phyloP scores from a whole-genome alignment of 2,888 invertebrate genomes.

The Drosophila falleni region DNA sequence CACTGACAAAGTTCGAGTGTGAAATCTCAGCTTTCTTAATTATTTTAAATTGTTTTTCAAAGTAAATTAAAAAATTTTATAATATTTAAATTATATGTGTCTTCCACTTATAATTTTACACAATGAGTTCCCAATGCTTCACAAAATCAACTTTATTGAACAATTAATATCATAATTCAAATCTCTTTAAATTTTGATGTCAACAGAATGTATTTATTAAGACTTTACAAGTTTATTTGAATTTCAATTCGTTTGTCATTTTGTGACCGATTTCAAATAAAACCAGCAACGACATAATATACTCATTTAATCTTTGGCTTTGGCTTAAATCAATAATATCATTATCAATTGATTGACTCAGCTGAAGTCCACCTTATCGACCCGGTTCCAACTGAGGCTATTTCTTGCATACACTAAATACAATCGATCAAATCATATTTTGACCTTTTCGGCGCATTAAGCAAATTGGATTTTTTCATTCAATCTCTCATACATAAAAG shows the following conservation, averaged over 20 bases:
- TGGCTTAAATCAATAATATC: conserved; percentile 6
- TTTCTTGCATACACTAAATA: conserved; percentile 11
- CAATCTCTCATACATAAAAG: conserved; percentile 48
- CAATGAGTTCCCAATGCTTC: too few relatives aligned
- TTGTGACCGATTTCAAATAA: conserved; percentile 6
- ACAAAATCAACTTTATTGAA: too few relatives aligned
- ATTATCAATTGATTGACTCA: conserved; percentile 26
- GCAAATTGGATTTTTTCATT: conserved; percentile 47
- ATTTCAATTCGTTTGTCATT: not conserved
- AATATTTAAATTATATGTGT: too few relatives aligned
- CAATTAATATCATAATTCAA: not conserved
- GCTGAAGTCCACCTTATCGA: conserved; percentile 15
- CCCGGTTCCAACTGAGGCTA: conserved; percentile 24
- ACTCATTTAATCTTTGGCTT: conserved; percentile 12
- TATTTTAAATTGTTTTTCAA: too few relatives aligned
- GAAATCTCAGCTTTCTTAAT: too few relatives aligned
- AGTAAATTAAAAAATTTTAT: too few relatives aligned
- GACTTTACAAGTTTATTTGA: not conserved
- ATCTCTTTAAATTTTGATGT: not conserved
- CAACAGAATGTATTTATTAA: not conserved
- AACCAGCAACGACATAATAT: conserved; percentile 8
- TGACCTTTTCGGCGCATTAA: conserved; percentile 55
- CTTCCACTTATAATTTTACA: too few relatives aligned
- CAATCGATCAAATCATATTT: conserved; percentile 34
- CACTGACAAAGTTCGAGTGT: too few relatives aligned